phyloP scores from a whole-genome alignment of 2,888 invertebrate species.

The Anodontia alba region DNA sequence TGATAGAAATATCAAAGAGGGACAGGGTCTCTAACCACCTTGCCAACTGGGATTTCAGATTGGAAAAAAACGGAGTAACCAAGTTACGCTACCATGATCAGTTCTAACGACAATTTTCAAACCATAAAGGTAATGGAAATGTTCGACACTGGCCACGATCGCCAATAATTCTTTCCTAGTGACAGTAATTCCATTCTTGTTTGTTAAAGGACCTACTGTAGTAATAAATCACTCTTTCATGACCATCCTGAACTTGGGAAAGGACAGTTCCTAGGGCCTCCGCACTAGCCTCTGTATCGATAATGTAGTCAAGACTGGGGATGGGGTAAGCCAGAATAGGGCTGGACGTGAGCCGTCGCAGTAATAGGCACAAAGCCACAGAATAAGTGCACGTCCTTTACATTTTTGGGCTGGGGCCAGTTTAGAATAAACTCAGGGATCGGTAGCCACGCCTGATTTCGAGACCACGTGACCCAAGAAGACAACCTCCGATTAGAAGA shows the following conservation, averaged over 20 bases:
- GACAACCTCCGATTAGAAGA: slow-evolving; percentile 27
- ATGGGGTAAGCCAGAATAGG: slow-evolving; percentile 11
- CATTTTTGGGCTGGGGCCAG: slow-evolving; percentile 42
- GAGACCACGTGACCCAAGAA: slow-evolving; percentile 65
- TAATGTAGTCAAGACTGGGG: neutral
- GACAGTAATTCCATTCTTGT: slow-evolving; percentile 44
- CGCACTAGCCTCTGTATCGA: slow-evolving; percentile 36
- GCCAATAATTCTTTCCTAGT: slow-evolving; percentile 46
- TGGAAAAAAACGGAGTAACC: slow-evolving; percentile 38
- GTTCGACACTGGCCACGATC: slow-evolving; percentile 33
- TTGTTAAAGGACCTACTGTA: slow-evolving; percentile 29
- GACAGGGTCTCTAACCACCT: slow-evolving; percentile 43
- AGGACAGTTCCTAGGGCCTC: slow-evolving; percentile 35
- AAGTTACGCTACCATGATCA: slow-evolving; percentile 47
- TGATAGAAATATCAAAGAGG: slow-evolving; percentile 33
- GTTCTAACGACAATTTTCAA: slow-evolving; percentile 24
- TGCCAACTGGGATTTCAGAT: slow-evolving; percentile 46
- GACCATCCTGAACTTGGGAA: slow-evolving; percentile 37
- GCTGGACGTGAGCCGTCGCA: neutral
- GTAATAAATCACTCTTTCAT: slow-evolving; percentile 39
- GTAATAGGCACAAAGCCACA: neutral
- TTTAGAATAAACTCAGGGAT: slow-evolving; percentile 44
- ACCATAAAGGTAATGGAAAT: slow-evolving; percentile 57
- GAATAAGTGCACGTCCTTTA: slow-evolving; percentile 30
- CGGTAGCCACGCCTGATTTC: slow-evolving; percentile 40